Evolutionary conservation across 2,113 vertebrate genomes (phyloP).

Genomic region (Corythornis vintsioides): DNA sequence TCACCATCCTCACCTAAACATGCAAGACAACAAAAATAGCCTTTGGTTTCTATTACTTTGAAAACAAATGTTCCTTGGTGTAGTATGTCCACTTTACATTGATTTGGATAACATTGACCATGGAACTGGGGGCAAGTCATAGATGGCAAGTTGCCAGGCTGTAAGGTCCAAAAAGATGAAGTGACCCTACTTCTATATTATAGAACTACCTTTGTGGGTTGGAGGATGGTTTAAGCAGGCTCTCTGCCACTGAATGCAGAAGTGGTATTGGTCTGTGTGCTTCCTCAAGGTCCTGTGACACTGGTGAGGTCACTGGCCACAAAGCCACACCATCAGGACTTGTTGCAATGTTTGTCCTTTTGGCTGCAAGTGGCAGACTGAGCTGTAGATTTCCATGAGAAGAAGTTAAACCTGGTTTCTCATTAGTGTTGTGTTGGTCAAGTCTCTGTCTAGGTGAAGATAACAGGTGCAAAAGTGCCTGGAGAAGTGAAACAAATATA

Average conservation of each 20-base stretch:
- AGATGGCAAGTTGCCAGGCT: background rate
- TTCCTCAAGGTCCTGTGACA: background rate
- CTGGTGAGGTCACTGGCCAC: rapidly evolving
- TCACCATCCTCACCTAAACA: rapidly evolving
- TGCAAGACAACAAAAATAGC: background rate
- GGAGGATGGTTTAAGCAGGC: background rate
- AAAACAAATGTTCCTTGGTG: background rate
- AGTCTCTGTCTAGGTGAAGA: background rate
- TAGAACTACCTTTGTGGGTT: background rate
- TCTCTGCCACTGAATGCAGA: background rate
- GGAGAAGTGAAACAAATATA: background rate
- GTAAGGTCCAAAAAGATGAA: background rate
- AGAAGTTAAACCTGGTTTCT: background rate
- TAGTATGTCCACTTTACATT: background rate
- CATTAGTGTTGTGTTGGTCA: background rate
- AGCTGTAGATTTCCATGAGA: background rate
- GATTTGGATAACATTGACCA: background rate
- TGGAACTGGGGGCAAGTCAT: background rate
- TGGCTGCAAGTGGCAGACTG: background rate
- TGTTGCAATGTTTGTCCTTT: background rate
- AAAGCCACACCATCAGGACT: background rate
- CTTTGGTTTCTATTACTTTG: background rate
- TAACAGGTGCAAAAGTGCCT: background rate
- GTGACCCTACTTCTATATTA: background rate
- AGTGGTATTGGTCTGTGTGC: background rate